A percentile compares a stretch with the other conserved stretches of the same genome.
These are phyloP conservation scores for Carettochelys insculpta DNA, from an alignment of 2,113 vertebrate species.

Conservation along the genomic window DNA sequence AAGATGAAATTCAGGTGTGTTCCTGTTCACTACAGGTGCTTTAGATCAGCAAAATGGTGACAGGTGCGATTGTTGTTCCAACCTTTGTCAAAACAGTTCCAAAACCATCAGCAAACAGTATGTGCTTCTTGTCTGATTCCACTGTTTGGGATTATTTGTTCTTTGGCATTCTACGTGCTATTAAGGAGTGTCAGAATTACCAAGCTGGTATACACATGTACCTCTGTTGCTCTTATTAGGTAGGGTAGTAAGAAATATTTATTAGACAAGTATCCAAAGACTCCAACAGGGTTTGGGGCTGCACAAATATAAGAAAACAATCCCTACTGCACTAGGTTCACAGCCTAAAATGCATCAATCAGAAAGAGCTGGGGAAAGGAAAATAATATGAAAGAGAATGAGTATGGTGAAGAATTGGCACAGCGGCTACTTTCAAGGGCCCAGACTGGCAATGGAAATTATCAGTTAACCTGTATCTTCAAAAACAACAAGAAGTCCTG, in stretches of 20 bases:
- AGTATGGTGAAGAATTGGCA: neutral
- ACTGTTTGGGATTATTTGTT: neutral
- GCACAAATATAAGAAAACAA: neutral
- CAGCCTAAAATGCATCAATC: neutral
- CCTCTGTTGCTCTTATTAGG: neutral
- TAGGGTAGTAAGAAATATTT: neutral
- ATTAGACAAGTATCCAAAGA: neutral
- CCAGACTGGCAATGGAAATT: neutral
- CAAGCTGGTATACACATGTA: neutral
- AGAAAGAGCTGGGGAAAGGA: neutral
- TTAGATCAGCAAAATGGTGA: neutral
- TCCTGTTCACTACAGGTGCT: neutral
- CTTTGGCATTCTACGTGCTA: neutral
- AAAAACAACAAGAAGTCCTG: too few species aligned
- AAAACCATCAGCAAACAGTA: neutral
- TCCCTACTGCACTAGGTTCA: neutral
- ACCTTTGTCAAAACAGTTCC: neutral
- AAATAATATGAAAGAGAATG: neutral
- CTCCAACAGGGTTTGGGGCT: neutral
- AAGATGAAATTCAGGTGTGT: neutral
- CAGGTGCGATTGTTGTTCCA: neutral
- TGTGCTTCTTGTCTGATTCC: neutral
- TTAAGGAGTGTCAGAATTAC: neutral
- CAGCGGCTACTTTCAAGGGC: neutral
- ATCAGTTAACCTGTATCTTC: too few species aligned